Base-by-base conservation (phyloP, 1,140 invertebrate genomes). In the Drosophila santomea region DNA sequence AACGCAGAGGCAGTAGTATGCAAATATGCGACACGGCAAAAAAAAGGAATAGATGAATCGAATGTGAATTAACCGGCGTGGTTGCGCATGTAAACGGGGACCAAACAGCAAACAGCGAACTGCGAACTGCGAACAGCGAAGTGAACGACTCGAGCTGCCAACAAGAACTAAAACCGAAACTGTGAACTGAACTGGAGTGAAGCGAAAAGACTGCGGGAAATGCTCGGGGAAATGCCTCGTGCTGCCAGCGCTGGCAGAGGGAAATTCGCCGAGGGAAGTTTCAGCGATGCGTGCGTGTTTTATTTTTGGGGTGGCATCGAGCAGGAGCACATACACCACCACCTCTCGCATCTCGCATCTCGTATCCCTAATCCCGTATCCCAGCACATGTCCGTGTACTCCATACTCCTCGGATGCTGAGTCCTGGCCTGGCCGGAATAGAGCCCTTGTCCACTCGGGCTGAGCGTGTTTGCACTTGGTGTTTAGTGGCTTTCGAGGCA, bases 221-320 rank as follows among this genome's bases (percentile, higher is more conserved):
- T 68, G n/a, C 36, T 63, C 23, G 5, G 36, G 51, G 59, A 57
- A 62, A 62, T 17, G 17, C 17, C 17, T 57, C 48, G 15, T 43
- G 63, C 52, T 36, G 35, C 38, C 8, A 17, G 17, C 12, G 25
- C 36, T 50, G 64, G 45, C 64, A 43, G 64, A 68, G 64, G 61
- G 61, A 68, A 68, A 68, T 54, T 68, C 32, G 50, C 28, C 28
- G 15, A 66, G 64, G 60, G 64, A 68, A 68, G 64, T 68, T 68
- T 61, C 61, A 68, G 47, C 32, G 64, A 68, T 66, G 64, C 60
- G 61, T 66, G 64, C 38, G 38, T 51, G 61, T 54, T 68, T 68
- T 68, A 68, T 68, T 68, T 68, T 68, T 66, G 64, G 64, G 64
- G 64, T 68, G 64, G 61, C 64, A 45, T 32, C 36, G 44, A 50